Evolutionary conservation across 2,113 vertebrate species (phyloP), one percentile per base, ranked within the genome.

Genomic region (Crypturellus undulatus): DNA sequence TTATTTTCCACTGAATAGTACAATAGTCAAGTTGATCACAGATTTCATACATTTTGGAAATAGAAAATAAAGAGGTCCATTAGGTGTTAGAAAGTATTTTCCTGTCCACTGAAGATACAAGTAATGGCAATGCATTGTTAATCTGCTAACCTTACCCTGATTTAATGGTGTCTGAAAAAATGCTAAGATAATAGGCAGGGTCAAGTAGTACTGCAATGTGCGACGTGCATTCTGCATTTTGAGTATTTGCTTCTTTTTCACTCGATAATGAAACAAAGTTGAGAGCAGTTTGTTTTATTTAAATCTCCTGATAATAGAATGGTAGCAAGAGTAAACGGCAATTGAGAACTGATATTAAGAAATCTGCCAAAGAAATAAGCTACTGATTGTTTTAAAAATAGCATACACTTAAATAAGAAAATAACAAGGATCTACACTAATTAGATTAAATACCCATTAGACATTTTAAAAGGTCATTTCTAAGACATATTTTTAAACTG

Each of bases 141-240:
- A 87, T 81, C 81, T 95, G 43, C 5, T 69, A 69, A 79, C 54
- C 67, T 77, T 72, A 76, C 6, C 4, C 10, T 79, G 40, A 91
- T 87, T 65, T 77, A 77, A 89, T 59, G 36, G 36, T 54, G 47
- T 69, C 62, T 79, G 87, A 92, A 95, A 92, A 84, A 91, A 80
- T 80, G 24, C 5, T 83, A 51, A 93, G 58, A 82, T 59, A 93
- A 91, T 92, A 89, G 77, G 18, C 22, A 80, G 30, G 24, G 56
- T 93, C 93, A 93, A 85, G 65, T 56, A 84, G 65, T 82, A 51
- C 67, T 80, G 49, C 65, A 62, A 63, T 45, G 43, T 52, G 92
- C 36, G n/a, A 28, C 72, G 36, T 59, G 36, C 19, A 52, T 84
- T 93, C 34, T 84, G 10, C 69, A 52, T 77, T 67, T 90, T 84